These are phyloP conservation scores for Mustela lutreola DNA, from an alignment of 2,113 vertebrate species.

Conservation along the genomic window DNA sequence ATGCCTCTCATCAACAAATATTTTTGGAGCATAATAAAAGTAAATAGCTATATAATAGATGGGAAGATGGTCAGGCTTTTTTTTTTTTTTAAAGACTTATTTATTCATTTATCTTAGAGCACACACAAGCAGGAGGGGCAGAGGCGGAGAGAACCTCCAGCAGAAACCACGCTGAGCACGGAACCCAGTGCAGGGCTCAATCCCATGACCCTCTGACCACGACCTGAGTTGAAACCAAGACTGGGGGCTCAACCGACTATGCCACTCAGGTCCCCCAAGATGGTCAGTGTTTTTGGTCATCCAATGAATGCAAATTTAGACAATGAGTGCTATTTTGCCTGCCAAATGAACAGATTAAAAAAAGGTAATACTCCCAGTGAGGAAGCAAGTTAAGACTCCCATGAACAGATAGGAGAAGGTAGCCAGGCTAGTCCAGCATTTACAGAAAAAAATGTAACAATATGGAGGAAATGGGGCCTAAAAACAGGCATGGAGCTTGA, in stretches of 20 bases:
- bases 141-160: neutral
- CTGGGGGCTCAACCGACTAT: neutral
- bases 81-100: neutral
- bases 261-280: neutral
- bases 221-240: neutral
- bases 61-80: neutral
- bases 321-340: neutral
- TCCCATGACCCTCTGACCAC: neutral
- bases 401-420: neutral
- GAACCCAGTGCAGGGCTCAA: neutral
- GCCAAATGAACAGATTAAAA: neutral
- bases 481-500: neutral
- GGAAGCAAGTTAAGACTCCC: neutral
- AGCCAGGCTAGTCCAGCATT: neutral
- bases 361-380: neutral
- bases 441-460: neutral
- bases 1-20: neutral
- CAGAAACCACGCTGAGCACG: neutral
- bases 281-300: neutral
- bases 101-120: neutral
- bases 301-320: slow-evolving; percentile 13
- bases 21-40: neutral
- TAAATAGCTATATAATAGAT: neutral
- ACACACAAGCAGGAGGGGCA: neutral
- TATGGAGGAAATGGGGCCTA: neutral